These are phyloP conservation scores for Torymus tubicola DNA, from an alignment of 2,888 invertebrate genomes.

Conservation along the genomic window DNA sequence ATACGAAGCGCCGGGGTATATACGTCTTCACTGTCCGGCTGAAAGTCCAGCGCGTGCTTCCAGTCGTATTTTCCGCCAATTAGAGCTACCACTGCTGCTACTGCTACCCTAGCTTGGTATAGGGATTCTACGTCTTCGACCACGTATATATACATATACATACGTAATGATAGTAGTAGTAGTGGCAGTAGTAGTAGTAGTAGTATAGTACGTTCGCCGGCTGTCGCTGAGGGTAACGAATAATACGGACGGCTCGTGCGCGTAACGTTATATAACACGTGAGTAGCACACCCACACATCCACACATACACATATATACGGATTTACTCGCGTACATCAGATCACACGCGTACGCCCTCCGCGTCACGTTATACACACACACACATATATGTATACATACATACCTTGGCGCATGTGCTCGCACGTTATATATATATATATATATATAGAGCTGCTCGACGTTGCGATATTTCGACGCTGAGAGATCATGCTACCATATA, in stretches of 20 bases:
- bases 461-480: no score
- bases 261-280: not conserved
- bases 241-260: not conserved
- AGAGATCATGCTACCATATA: no score
- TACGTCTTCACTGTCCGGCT: conserved; percentile 25
- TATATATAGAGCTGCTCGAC: no score
- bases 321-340: conserved; percentile 6
- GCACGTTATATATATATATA: no score
- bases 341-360: no score
- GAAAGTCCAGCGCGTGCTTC: conserved; percentile 32
- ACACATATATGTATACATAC: no score
- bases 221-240: conserved; percentile 34
- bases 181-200: no score
- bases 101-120: no score
- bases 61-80: conserved; percentile 70
- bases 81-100: conserved; percentile 60
- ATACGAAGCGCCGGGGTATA: not conserved
- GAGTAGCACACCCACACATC: not conserved
- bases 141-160: not conserved
- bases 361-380: no score
- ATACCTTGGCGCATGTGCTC: no score
- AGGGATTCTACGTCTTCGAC: conserved; percentile 10
- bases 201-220: not conserved
- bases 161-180: no score
- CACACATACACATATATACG: not conserved